phyloP scores from a whole-genome alignment of 2,888 invertebrate species.

The Drosophila nr. perissopoda region DNA sequence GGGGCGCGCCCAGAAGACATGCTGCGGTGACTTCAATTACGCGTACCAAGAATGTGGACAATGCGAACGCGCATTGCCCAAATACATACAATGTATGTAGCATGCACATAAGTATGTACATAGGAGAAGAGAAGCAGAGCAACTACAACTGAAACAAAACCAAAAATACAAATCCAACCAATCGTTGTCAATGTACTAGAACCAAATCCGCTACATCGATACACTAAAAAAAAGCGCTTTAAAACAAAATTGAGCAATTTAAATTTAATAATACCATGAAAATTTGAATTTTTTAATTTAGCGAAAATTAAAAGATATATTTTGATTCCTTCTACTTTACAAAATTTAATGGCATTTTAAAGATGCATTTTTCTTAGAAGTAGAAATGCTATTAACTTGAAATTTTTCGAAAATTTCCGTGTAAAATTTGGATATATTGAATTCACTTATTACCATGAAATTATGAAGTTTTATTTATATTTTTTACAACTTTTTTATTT shows the following conservation, averaged over 20 bases:
- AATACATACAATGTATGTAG: constrained; percentile 26
- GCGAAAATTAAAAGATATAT: background rate
- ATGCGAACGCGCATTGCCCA: constrained; percentile 62
- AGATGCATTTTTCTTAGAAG: background rate
- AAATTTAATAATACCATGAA: background rate
- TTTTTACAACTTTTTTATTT: background rate
- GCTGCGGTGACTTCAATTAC: constrained; percentile 82
- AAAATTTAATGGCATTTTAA: background rate
- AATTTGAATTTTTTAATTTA: fast-evolving
- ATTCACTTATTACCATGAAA: background rate
- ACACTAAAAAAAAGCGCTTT: background rate
- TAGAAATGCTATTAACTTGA: background rate
- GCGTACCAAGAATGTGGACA: constrained; percentile 75
- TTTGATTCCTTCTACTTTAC: background rate
- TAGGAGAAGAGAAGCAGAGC: background rate
- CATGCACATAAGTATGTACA: background rate
- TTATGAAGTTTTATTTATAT: background rate
- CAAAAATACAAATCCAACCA: constrained; percentile 69
- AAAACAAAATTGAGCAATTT: background rate
- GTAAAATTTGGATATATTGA: background rate
- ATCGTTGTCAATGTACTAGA: constrained; percentile 82
- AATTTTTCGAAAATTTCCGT: background rate
- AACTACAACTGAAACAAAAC: constrained; percentile 8
- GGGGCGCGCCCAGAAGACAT: constrained; percentile 68
- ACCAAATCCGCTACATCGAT: constrained; percentile 45